Evolutionary conservation across 1,140 invertebrate genomes (phyloP).

Genomic region (Plectus sambesii): DNA sequence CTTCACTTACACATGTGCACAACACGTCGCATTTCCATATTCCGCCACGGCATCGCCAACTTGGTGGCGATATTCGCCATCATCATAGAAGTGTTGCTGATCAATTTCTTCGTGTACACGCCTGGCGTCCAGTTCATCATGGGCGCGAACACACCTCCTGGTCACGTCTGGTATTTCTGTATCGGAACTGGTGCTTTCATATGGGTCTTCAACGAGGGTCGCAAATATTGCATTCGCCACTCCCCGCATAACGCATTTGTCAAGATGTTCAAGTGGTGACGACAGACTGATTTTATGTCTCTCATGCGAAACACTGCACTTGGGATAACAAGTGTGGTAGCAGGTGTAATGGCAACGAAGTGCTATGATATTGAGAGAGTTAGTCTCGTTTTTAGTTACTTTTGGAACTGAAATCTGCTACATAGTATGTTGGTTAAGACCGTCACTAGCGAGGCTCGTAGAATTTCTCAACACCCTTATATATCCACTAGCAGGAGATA

Average conservation of each 20-base stretch:
- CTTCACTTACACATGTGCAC: conserved; percentile 45
- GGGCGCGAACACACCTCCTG: conserved; percentile 34
- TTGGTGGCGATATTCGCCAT: conserved; percentile 40
- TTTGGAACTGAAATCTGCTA: too few species aligned
- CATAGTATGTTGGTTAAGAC: too few species aligned
- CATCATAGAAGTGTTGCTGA: conserved; percentile 39
- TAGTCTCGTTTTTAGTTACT: too few species aligned
- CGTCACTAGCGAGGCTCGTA: too few species aligned
- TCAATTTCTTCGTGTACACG: conserved; percentile 37
- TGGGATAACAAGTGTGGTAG: too few species aligned
- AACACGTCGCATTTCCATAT: conserved; percentile 39
- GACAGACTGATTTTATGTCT: too few species aligned
- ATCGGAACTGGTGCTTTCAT: conserved; percentile 23
- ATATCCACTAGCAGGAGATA: too few species aligned
- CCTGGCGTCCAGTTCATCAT: conserved; percentile 43
- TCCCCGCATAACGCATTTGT: conserved; percentile 34
- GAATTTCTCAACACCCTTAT: too few species aligned
- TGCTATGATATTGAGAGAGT: too few species aligned
- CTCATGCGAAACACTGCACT: too few species aligned
- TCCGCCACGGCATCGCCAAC: conserved; percentile 42
- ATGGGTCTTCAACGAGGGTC: conserved; percentile 26
- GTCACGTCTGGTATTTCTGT: conserved; percentile 18
- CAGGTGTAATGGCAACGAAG: too few species aligned
- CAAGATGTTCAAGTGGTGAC: conserved; percentile 35
- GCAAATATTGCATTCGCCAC: conserved; percentile 28